Percentiles rank a stretch among this genome's conserved stretches.
These are phyloP conservation scores for Pachyrhynchus sulphureomaculatus DNA, from an alignment of 1,140 invertebrate genomes.

Conservation along the genomic window DNA sequence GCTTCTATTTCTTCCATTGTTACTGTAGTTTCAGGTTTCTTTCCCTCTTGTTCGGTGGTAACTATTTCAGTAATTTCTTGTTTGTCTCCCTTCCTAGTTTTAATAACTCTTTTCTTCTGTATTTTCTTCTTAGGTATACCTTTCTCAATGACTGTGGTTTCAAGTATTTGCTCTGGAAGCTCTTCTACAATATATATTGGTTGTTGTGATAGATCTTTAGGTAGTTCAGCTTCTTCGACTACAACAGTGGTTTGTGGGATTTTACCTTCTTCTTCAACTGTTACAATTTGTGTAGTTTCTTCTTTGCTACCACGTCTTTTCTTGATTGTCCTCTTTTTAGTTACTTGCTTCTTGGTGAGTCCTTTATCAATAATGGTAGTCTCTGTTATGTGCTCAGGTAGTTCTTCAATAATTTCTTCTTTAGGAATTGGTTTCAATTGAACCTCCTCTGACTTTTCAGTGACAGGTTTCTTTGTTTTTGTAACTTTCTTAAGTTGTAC, in stretches of 20 bases:
- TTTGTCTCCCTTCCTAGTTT: constrained; percentile 43
- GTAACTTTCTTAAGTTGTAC: constrained; percentile 38
- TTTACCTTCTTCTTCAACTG: constrained; percentile 47
- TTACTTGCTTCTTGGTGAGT: constrained; percentile 40
- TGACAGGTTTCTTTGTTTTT: constrained; percentile 14
- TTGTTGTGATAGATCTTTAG: constrained; percentile 41
- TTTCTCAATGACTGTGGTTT: constrained; percentile 35
- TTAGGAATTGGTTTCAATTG: constrained; percentile 51
- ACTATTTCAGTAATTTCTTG: constrained; percentile 46
- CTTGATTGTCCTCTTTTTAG: constrained; percentile 41
- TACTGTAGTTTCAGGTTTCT: constrained; percentile 39
- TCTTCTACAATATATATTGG: constrained; percentile 41
- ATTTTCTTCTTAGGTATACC: constrained; percentile 45
- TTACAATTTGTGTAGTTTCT: constrained; percentile 45
- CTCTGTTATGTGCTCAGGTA: constrained; percentile 50
- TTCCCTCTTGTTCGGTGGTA: constrained; percentile 40
- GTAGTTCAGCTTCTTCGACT: constrained; percentile 50
- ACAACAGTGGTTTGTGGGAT: constrained; percentile 45
- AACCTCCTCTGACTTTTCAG: constrained; percentile 44
- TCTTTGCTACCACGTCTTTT: constrained; percentile 42
- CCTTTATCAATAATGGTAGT: constrained; percentile 41
- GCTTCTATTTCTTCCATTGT: constrained; percentile 40
- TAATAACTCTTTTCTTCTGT: constrained; percentile 45
- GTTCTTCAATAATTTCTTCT: constrained; percentile 39
- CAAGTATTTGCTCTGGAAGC: constrained; percentile 39